Evolutionary conservation across 2,888 invertebrate genomes (phyloP).

Genomic region (Catocala sponsa): DNA sequence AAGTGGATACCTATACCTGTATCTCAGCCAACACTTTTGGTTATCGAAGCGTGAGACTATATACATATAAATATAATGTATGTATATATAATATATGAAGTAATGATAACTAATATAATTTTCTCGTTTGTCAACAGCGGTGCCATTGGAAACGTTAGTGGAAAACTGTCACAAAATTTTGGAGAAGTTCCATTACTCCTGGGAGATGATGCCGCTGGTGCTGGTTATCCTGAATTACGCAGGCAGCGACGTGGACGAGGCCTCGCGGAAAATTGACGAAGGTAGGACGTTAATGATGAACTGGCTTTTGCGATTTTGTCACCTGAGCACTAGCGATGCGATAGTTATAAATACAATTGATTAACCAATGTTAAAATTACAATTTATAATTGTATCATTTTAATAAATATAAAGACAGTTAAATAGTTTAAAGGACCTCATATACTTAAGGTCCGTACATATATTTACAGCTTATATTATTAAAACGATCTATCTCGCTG

Average conservation of each 20-base stretch:
- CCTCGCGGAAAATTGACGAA: slow-evolving; percentile 92
- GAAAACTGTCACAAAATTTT: slow-evolving; percentile 92
- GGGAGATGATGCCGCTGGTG: slow-evolving; percentile 94
- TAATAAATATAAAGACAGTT: no score
- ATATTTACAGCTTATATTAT: no score
- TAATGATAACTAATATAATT: neutral
- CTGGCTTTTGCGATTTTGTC: slow-evolving; percentile 29
- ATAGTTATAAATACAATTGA: neutral
- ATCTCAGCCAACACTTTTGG: no score
- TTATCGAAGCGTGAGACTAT: no score
- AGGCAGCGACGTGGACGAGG: slow-evolving; percentile 92
- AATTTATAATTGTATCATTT: neutral
- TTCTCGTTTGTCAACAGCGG: slow-evolving; percentile 69
- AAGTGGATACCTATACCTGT: no score
- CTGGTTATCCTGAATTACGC: slow-evolving; percentile 94
- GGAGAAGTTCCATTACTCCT: slow-evolving; percentile 93
- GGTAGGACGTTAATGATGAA: slow-evolving; percentile 78
- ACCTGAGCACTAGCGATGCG: neutral
- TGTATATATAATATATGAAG: no score
- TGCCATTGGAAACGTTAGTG: slow-evolving; percentile 86
- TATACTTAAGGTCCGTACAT: no score
- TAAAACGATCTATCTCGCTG: no score
- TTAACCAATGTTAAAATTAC: slow-evolving; percentile 4
- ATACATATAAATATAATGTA: no score
- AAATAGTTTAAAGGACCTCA: no score